Evolutionary conservation across 1,140 invertebrate species (phyloP), one percentile per base, ranked within the genome.

Genomic region (Diorhabda sublineata): DNA sequence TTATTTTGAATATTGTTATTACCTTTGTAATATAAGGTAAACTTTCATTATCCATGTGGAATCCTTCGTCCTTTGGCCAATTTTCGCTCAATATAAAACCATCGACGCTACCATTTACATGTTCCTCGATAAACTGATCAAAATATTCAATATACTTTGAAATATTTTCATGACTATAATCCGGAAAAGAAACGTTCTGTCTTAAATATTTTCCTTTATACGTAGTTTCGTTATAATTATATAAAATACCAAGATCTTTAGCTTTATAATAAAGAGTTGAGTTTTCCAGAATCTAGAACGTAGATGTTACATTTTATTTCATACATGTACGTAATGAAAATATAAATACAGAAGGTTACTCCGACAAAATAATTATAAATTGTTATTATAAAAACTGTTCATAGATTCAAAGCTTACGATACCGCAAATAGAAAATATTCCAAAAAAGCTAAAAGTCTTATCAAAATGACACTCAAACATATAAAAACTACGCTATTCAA

Each of bases 11-110:
- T n/a, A 56, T 56, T 64, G 3, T 8, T 56, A 68, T 73, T 73
- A 79, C 79, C n/a, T 77, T 59, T 11, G 72, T 70, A 42, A 75
- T 68, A 69, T 79, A 79, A 5, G 72, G 74, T 43, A 81, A 77
- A 42, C 60, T 42, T 2, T 69, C 70, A n/a, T 72, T 67, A 26
- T 74, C 68, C 56, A 69, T 75, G 41, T 52, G 8, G 61, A 72
- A 76, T 61, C 64, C 73, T n/a, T 76, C 74, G 52, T 78, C 74
- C 61, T 69, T 68, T 0, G 79, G 79, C 79, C 79, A 81, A 66
- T 80, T 81, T 44, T 78, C 75, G 42, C 61, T 76, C 56, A 81
- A 71, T 41, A 79, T 57, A 70, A 78, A 77, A 5, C 78, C 77
- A 64, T 71, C 67, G 11, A 74, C 66, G 61, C 47, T 58, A n/a